Evolutionary conservation across 37 sponge, comb jelly and placozoan genomes (phyloP).

Genomic region (Spongia lamella): DNA sequence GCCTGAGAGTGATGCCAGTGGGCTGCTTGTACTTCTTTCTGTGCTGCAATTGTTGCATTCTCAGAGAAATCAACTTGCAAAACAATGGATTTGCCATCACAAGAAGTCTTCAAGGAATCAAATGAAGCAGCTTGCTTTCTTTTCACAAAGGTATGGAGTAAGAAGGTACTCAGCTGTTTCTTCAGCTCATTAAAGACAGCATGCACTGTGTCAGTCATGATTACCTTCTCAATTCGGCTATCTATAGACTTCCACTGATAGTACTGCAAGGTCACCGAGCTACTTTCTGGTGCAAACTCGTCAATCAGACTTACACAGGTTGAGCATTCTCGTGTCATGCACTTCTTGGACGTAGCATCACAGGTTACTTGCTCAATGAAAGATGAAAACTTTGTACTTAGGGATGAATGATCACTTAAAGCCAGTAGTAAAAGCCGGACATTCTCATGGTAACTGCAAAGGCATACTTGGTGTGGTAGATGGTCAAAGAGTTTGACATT

Average conservation of each 20-base stretch:
- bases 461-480: conserved; percentile 43
- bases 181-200: conserved; percentile 15
- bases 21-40: conserved; percentile 33
- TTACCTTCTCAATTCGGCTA: conserved; percentile 19
- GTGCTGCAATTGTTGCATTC: conserved; percentile 32
- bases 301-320: conserved; percentile 18
- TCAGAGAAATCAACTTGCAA: conserved; percentile 49
- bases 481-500: conserved; percentile 42
- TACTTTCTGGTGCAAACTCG: conserved; percentile 13
- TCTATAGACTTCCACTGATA: conserved; percentile 33
- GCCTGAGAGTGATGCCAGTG: conserved; percentile 38
- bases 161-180: conserved; percentile 24
- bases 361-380: conserved; percentile 30
- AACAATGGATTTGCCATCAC: conserved; percentile 31
- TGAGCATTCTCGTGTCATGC: conserved; percentile 20
- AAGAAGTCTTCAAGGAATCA: conserved; percentile 5
- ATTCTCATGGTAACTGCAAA: conserved; percentile 49
- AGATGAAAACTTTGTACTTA: conserved; percentile 8
- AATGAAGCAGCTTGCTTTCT: conserved; percentile 31
- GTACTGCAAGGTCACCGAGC: conserved; percentile 7
- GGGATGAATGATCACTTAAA: conserved; percentile 28
- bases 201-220: conserved; percentile 16
- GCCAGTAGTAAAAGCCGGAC: conserved; percentile 43
- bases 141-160: conserved; percentile 33
- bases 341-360: conserved; percentile 10